These are phyloP conservation scores for Darevskia nairensis DNA, from an alignment of 2,797 vertebrate genomes.

Conservation along the genomic window DNA sequence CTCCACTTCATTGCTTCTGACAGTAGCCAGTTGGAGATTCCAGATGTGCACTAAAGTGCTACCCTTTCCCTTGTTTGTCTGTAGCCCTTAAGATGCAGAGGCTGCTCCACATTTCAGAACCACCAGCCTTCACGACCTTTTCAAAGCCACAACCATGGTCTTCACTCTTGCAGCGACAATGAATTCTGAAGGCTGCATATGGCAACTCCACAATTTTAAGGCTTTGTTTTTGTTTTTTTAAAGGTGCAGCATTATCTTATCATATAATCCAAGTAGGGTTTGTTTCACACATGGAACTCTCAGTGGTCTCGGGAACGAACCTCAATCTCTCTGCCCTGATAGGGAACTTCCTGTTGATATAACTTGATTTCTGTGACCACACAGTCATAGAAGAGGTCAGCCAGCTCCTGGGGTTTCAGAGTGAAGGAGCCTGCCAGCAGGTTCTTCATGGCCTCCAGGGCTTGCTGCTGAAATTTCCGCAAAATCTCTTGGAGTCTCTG, in stretches of 20 bases:
- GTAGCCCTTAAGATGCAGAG: background rate
- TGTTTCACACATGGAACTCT: background rate
- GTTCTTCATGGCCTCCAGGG: slow-evolving; percentile 80
- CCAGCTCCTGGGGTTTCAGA: slow-evolving; percentile 77
- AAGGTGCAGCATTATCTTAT: background rate
- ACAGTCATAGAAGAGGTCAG: slow-evolving; percentile 88
- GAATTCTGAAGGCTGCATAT: background rate
- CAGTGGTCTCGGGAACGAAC: background rate
- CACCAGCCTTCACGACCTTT: background rate
- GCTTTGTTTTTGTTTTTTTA: background rate
- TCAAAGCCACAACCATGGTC: too few species aligned
- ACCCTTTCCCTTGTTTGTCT: background rate
- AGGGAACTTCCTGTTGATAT: slow-evolving; percentile 72
- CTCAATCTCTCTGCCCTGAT: accelerated
- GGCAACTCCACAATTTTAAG: background rate
- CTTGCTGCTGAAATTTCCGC: slow-evolving; percentile 87
- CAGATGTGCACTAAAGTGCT: background rate
- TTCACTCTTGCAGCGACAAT: background rate
- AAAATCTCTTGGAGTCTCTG: slow-evolving; percentile 74
- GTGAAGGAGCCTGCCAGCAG: slow-evolving; percentile 76
- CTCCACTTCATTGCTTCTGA: background rate
- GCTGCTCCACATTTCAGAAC: background rate
- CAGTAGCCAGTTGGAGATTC: background rate
- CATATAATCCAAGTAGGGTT: background rate
- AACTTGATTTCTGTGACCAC: slow-evolving; percentile 90